A percentile compares a stretch with the other conserved stretches of the same genome.
These are phyloP conservation scores for Amblyjoppa fuscipennis DNA, from an alignment of 2,888 invertebrate species.

Conservation along the genomic window DNA sequence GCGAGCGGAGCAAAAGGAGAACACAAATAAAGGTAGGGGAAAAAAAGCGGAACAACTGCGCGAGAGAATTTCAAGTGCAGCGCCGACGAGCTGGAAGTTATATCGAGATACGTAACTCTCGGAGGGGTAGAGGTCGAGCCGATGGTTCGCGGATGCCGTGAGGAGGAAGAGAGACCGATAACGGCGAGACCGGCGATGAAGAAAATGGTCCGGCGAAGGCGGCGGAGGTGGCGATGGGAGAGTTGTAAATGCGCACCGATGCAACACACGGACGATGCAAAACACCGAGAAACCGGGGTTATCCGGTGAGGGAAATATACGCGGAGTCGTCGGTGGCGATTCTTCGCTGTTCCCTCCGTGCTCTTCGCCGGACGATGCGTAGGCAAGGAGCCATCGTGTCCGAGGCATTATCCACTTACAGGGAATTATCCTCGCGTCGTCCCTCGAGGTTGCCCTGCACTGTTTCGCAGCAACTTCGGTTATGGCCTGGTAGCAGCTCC, in stretches of 20 bases:
- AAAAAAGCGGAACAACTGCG: not conserved
- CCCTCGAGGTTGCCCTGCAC: constrained; percentile 31
- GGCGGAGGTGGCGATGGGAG: constrained; percentile 52
- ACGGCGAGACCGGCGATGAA: constrained; percentile 15
- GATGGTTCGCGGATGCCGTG: constrained; percentile 42
- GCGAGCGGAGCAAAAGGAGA: not conserved
- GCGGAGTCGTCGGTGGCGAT: constrained; percentile 52
- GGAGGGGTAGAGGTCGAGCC: constrained; percentile 48
- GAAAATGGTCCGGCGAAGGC: constrained; percentile 49
- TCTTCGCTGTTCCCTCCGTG: constrained; percentile 55
- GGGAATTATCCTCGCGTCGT: constrained; percentile 79
- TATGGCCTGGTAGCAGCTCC: constrained; percentile 13
- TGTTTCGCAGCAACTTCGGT: constrained; percentile 43
- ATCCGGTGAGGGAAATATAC: constrained; percentile 39
- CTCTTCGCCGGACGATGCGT: constrained; percentile 73
- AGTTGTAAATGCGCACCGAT: constrained; percentile 26
- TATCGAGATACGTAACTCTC: constrained; percentile 18
- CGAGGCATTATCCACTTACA: constrained; percentile 83
- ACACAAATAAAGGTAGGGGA: not conserved
- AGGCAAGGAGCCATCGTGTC: constrained; percentile 78
- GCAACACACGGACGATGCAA: not conserved
- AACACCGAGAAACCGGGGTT: constrained; percentile 29
- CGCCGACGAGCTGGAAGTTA: constrained; percentile 22
- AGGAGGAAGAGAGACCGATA: constrained; percentile 54
- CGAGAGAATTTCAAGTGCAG: constrained; percentile 35